These are phyloP conservation scores for Ophiothrix spiculata DNA, from an alignment of 35 echinoderm and acorn worm genomes.

Conservation along the genomic window DNA sequence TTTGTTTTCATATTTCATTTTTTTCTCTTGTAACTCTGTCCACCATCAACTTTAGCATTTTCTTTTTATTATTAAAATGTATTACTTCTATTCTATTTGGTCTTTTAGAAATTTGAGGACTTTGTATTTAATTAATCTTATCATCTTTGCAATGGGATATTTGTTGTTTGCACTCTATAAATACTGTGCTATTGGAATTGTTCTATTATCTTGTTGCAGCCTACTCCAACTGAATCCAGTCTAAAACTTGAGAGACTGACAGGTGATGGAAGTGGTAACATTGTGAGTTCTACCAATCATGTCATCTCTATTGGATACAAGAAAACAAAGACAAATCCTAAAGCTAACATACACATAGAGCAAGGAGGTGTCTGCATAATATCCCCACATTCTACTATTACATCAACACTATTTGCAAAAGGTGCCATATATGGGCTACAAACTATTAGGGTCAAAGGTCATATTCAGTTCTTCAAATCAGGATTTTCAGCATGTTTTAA, in stretches of 20 bases:
- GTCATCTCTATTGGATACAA: slow-evolving; percentile 32
- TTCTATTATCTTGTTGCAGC: background rate
- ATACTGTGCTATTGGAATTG: background rate
- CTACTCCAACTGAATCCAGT: background rate
- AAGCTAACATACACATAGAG: slow-evolving; percentile 23
- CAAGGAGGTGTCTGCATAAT: slow-evolving; percentile 30
- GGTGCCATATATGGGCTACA: slow-evolving; percentile 70
- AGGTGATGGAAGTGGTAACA: slow-evolving; percentile 48
- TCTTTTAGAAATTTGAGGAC: background rate
- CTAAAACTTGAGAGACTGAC: background rate
- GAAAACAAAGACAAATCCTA: slow-evolving; percentile 26
- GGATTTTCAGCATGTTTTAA: slow-evolving; percentile 74
- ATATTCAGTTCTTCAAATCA: slow-evolving; percentile 22
- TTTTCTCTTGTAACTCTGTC: background rate
- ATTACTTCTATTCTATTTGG: too few species aligned
- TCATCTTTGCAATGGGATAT: too few species aligned
- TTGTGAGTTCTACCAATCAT: slow-evolving; percentile 4
- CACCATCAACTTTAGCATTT: background rate
- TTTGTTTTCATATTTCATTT: background rate
- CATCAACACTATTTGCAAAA: slow-evolving; percentile 1
- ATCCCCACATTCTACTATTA: slow-evolving; percentile 25
- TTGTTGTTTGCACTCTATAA: background rate
- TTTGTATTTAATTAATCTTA: background rate
- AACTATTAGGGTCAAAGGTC: slow-evolving; percentile 28
- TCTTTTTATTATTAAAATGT: too few species aligned